A percentile compares a stretch with the other conserved stretches of the same genome.
phyloP scores from a whole-genome alignment of 2,888 invertebrate species.

The Heliconius charithonia region DNA sequence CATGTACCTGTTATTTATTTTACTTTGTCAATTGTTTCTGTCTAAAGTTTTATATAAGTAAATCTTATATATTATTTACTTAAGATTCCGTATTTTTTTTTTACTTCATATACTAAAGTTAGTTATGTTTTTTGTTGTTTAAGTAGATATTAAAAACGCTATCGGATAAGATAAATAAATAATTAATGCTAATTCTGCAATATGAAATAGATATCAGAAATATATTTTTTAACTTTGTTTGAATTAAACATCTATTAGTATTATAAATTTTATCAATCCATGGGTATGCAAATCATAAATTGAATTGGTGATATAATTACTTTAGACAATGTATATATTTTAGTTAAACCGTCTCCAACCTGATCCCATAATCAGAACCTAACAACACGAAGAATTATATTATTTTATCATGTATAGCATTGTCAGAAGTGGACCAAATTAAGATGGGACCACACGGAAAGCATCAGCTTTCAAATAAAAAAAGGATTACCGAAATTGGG shows the following conservation, averaged over 20 bases:
- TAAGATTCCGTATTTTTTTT: background rate
- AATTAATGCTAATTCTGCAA: background rate
- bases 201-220: background rate
- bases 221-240: background rate
- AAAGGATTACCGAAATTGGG: too few relatives aligned
- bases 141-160: background rate
- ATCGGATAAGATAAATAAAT: constrained; percentile 8
- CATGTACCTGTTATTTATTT: background rate
- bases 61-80: background rate
- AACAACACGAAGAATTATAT: too few relatives aligned
- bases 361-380: too few relatives aligned
- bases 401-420: too few relatives aligned
- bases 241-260: background rate
- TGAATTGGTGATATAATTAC: too few relatives aligned
- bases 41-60: background rate
- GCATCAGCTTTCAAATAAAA: too few relatives aligned
- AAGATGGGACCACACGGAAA: too few relatives aligned
- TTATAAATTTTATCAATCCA: too few relatives aligned
- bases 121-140: background rate
- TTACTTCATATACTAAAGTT: background rate
- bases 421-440: too few relatives aligned
- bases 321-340: too few relatives aligned
- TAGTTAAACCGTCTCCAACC: too few relatives aligned
- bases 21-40: background rate
- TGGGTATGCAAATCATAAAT: too few relatives aligned